Evolutionary conservation across 2,888 invertebrate genomes (phyloP), one percentile per base, ranked within the genome.

Genomic region (Gymnosoma rotundatum): DNA sequence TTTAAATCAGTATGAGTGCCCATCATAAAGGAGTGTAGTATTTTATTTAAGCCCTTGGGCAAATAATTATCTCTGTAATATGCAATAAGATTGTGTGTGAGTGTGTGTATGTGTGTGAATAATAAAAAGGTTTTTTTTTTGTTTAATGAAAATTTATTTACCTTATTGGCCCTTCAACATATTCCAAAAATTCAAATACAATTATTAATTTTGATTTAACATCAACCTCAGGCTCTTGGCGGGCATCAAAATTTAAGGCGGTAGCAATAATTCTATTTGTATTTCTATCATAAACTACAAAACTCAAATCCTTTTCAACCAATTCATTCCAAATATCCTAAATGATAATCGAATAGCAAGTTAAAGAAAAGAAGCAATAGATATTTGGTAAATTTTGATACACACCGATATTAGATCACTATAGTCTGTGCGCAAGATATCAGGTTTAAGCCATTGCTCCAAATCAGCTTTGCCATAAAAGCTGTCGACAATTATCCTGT

Each of bases 21-120:
- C 96, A 97, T 97, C 97, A 97, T 97, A 91, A 96, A 97, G 0
- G 95, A 95, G 89, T 97, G 97, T 0, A 97, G 93, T 58, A 97
- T 94, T 87, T 94, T 93, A n/a, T 95, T 95, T 86, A 93, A 92
- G 20, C 95, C 95, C 87, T 93, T 92, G 0, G 95, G 95, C 70
- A 96, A 91, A 88, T 93, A 93, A 52, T 92, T 92, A 61, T 95
- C 94, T 86, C 95, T 94, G 85, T 18, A 86, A 85, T 16, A 4
- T n/a, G 3, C 32, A 70, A 45, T 56, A 10, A 12, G 1, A 16
- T 9, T n/a, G 1, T 10, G 4, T 12, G 12, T 42, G 1, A 5
- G 8, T n/a, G 7, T n/a, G 1, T 10, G 4, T 12, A 7, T 42
- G 1, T 10, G 8, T n/a, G 7, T 42, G 25, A 60, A 58, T 42